Percentiles rank a stretch among this genome's conserved stretches.
These are phyloP conservation scores for Leucoma salicis DNA, from an alignment of 2,888 invertebrate species.

Conservation along the genomic window DNA sequence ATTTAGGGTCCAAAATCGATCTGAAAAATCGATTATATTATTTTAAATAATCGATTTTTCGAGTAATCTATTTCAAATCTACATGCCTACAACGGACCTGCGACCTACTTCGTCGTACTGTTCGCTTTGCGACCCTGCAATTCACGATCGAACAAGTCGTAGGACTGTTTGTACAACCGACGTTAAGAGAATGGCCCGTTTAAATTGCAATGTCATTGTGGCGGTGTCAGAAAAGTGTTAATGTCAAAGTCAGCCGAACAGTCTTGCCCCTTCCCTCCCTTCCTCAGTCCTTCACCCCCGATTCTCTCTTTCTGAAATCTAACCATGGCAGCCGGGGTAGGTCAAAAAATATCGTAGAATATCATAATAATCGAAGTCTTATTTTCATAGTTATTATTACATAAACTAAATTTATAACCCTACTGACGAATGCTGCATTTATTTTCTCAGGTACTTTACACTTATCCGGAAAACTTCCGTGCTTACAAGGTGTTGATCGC, in stretches of 20 bases:
- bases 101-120: too few species aligned
- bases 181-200: too few species aligned
- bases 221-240: conserved; percentile 40
- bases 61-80: too few species aligned
- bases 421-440: conserved; percentile 37
- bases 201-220: too few species aligned
- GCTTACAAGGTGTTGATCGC: conserved; percentile 98
- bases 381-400: conserved; percentile 24
- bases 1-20: too few species aligned
- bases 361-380: conserved; percentile 54
- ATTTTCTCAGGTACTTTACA: conserved; percentile 95
- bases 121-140: too few species aligned
- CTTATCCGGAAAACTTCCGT: conserved; percentile 98
- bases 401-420: conserved; percentile 15
- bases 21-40: too few species aligned
- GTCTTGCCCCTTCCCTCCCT: background rate
- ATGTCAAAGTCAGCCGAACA: conserved; percentile 34
- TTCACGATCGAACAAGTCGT: too few species aligned
- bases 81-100: too few species aligned
- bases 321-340: conserved; percentile 89
- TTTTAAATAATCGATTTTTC: too few species aligned
- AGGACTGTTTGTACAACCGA: too few species aligned
- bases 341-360: conserved; percentile 62
- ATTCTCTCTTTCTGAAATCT: conserved; percentile 70
- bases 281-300: conserved; percentile 26